A percentile compares a stretch with the other conserved stretches of the same genome.
These are phyloP conservation scores for Colletes latitarsis DNA, from an alignment of 1,140 invertebrate species.

Conservation along the genomic window DNA sequence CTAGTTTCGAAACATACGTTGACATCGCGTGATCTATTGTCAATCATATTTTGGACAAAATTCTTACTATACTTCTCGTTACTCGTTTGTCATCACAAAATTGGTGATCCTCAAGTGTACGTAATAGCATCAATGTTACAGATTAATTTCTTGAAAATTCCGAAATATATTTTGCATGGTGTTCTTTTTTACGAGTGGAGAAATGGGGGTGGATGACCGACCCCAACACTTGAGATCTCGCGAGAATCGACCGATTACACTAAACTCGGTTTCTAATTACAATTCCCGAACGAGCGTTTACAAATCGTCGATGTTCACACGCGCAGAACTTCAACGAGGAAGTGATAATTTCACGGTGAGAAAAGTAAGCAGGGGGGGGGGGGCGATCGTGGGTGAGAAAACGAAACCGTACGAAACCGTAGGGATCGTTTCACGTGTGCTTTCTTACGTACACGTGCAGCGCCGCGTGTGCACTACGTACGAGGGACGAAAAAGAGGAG, in stretches of 20 bases:
- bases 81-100: no score
- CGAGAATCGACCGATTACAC: no score
- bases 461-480: neutral
- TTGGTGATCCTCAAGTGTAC: no score
- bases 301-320: constrained; percentile 23
- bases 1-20: neutral
- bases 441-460: constrained; percentile 53
- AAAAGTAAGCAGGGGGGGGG: constrained; percentile 34
- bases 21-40: no score
- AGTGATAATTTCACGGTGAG: constrained; percentile 53
- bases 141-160: no score
- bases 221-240: no score
- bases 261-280: neutral
- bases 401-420: constrained; percentile 48
- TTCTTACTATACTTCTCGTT: neutral
- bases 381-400: constrained; percentile 25
- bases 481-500: constrained; percentile 9
- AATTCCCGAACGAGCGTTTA: neutral
- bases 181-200: no score
- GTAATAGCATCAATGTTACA: no score
- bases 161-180: no score
- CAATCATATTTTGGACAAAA: neutral
- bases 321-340: constrained; percentile 40
- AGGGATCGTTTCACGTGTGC: constrained; percentile 32
- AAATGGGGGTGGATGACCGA: no score